phyloP scores from a whole-genome alignment of 2,797 vertebrate species.

The Hippopotamyrus pictus region DNA sequence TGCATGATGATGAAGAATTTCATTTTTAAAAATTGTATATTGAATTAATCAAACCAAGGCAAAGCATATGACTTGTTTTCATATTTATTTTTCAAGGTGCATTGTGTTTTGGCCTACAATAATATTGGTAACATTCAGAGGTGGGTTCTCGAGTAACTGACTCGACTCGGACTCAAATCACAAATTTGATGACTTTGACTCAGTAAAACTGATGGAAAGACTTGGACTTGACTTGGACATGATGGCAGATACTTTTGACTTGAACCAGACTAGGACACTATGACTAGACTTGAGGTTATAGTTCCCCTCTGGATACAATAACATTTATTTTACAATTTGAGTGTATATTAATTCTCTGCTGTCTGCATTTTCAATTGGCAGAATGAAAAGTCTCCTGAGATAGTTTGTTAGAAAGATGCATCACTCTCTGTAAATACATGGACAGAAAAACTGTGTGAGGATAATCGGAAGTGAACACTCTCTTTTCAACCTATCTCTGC shows the following conservation, averaged over 20 bases:
- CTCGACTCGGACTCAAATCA: background rate
- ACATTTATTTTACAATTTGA: background rate
- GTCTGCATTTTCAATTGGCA: background rate
- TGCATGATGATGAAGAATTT: background rate
- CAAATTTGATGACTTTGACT: background rate
- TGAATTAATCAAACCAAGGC: background rate
- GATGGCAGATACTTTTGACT: background rate
- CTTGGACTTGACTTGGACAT: background rate
- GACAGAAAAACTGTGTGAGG: background rate
- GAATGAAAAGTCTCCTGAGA: background rate
- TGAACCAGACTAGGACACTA: background rate
- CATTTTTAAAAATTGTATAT: background rate
- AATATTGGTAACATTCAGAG: background rate
- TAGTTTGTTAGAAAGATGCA: background rate
- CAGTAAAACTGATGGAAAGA: background rate
- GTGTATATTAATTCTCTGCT: background rate
- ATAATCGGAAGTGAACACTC: background rate
- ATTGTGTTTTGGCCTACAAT: background rate
- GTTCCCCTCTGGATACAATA: background rate
- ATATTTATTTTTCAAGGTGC: background rate
- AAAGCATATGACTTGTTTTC: background rate
- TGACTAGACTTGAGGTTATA: background rate
- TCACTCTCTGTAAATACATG: background rate
- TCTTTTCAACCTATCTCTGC: background rate
- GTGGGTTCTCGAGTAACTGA: background rate